Base-by-base conservation (phyloP, 2,113 vertebrate species). In the Siphamia tubifer region DNA sequence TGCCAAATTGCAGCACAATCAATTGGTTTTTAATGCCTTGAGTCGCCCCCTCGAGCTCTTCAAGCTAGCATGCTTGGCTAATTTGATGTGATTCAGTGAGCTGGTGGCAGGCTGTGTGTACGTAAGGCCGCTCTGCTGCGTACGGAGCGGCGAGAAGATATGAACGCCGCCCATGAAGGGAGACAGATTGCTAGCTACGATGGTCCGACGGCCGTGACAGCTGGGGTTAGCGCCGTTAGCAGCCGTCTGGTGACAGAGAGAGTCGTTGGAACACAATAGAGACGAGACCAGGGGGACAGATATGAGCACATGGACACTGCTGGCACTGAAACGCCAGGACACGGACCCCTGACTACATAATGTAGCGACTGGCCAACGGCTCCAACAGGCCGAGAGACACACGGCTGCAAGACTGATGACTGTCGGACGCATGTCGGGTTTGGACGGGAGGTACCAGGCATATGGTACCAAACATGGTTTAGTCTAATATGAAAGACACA, bases 21-120 rank as follows among this genome's bases (percentile, higher is more conserved):
- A 87, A 87, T 89, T 69, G 87, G 65, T 73, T 85, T 83, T 87
- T 85, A 86, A 88, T 86, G 76, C 68, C 73, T 57, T 43, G 76
- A 84, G 73, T 38, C 70, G 77, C 53, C 81, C 86, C 79, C 32
- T n/a, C 2, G 64, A 77, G 79, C 77, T 76, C 74, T 51, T 48
- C 54, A 64, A 64, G 68, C 67, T 68, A 76, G 67, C 74, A 77
- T 16, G 81, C 79, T 79, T 62, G 63, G 79, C 84, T 86, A 81
- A 84, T 86, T 88, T 81, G 76, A 79, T 67, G 79, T 63, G 80
- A 83, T 80, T 83, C 79, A 77, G 40, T 77, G 84, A 82, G 62
- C 66, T 81, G 61, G 63, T 76, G 55, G 83, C 70, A 38, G 58
- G 13, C 48, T 30, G 54, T 51, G 68, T 40, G 74, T 58, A 67